These are phyloP conservation scores for Gastrophryne carolinensis DNA, from an alignment of 2,797 vertebrate species.

Conservation along the genomic window DNA sequence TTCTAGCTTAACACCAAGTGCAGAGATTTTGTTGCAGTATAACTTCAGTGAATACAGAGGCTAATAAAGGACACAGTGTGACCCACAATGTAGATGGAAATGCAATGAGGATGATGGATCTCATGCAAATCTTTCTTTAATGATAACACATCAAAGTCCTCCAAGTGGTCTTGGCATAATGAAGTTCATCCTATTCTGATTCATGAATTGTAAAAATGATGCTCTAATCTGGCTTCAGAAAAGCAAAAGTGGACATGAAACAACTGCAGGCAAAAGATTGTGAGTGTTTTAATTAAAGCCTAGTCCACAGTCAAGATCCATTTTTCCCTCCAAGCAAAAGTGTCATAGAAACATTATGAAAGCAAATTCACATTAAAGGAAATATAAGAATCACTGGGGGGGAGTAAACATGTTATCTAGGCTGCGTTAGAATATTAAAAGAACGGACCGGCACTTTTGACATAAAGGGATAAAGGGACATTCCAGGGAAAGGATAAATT, in stretches of 20 bases:
- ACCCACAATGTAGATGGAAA: constrained; percentile 36
- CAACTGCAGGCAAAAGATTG: constrained; percentile 44
- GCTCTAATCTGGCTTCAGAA: constrained; percentile 51
- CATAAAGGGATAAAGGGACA: too few species aligned
- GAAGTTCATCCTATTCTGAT: constrained; percentile 40
- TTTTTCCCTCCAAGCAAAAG: constrained; percentile 19
- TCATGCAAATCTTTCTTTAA: constrained; percentile 45
- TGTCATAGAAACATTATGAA: neutral
- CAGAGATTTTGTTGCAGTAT: constrained; percentile 21
- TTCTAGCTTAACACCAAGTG: constrained; percentile 14
- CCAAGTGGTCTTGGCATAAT: constrained; percentile 49
- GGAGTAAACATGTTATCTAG: neutral
- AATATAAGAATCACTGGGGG: neutral
- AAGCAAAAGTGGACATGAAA: constrained; percentile 45
- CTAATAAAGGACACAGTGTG: constrained; percentile 43
- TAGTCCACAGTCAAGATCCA: constrained; percentile 18
- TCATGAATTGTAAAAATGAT: constrained; percentile 38
- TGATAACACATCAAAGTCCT: constrained; percentile 54
- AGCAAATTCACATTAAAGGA: neutral
- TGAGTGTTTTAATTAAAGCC: constrained; percentile 32
- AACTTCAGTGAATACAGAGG: constrained; percentile 20
- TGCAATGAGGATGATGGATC: constrained; percentile 24
- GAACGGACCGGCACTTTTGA: too few species aligned
- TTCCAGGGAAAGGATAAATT: too few species aligned
- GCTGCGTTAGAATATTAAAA: neutral